phyloP scores from a whole-genome alignment of 2,797 vertebrate genomes.

The Scolopax bukidnonensis region DNA sequence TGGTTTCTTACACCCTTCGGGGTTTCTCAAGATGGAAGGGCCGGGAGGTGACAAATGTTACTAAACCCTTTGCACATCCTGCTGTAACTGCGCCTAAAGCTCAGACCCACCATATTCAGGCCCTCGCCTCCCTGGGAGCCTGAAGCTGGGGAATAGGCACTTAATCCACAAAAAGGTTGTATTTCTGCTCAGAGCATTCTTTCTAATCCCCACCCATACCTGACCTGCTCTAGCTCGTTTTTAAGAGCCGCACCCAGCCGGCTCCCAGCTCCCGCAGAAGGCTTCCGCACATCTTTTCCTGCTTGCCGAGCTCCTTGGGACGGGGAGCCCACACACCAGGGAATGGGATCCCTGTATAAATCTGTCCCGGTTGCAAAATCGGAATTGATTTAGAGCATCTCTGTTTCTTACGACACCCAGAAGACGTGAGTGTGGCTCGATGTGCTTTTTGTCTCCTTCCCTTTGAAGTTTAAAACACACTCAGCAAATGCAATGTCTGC shows the following conservation, averaged over 20 bases:
- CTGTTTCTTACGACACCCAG: not conserved
- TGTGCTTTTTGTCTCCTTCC: not conserved
- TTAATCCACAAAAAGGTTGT: not conserved
- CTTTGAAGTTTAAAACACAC: not conserved
- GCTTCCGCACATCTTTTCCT: conserved; percentile 9
- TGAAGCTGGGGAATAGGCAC: not conserved
- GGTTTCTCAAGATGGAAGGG: not conserved
- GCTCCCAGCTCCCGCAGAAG: conserved; percentile 17
- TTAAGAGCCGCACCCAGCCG: conserved; percentile 31
- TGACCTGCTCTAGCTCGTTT: conserved; percentile 66
- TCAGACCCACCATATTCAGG: not conserved
- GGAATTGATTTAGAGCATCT: not conserved
- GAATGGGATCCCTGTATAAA: not conserved
- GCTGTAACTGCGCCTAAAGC: not conserved
- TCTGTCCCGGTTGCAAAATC: not conserved
- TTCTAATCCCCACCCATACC: conserved; percentile 48
- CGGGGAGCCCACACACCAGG: not conserved
- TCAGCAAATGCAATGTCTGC: not conserved
- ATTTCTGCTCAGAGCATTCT: conserved; percentile 50
- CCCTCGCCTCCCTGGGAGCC: not conserved
- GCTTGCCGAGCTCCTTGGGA: not conserved
- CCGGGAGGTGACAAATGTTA: not conserved
- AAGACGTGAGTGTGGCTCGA: not conserved
- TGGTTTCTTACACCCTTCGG: not conserved
- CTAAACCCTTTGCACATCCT: not conserved